Evolutionary conservation across 2,797 vertebrate genomes (phyloP), one percentile per base, ranked within the genome.

Genomic region (Myripristis murdjan): DNA sequence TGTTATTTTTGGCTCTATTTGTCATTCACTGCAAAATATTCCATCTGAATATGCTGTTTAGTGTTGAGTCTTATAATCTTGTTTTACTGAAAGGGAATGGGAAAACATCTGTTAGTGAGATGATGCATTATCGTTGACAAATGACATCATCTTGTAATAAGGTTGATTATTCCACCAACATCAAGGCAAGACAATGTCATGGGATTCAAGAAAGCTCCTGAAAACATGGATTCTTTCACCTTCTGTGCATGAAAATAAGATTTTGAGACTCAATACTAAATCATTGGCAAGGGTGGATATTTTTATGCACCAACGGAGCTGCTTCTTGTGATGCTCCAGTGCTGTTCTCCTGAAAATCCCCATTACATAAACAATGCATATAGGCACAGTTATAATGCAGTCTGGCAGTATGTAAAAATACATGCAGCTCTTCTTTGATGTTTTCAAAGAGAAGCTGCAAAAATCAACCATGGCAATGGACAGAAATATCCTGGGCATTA

Each of bases 401-500:
- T 44, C 18, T 73, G 28, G 28, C 57, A 18, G 20, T 12, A 23
- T 48, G 15, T 12, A 48, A 35, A 70, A 11, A 16, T n/a, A 20
- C 4, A 15, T 39, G 33, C 28, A 43, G 37, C 39, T 41, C 53
- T 33, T 5, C 54, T 60, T 51, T 49, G 41, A 76, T 77, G 73
- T 75, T 67, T 77, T 60, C 16, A 59, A n/a, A 47, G 35, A 41
- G 37, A 63, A 66, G 26, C 65, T n/a, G 4, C 12, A 77, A 51
- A 75, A 49, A 74, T 77, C 59, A 81, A 68, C 59, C 10, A 53
- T 1, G 20, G 39, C 60, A 51, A 41, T 16, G 55, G 70, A 79
- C 79, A 59, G 33, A 85, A 87, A 85, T 75, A 86, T 54, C 73
- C 39, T 0, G 31, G 48, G 69, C 71, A 72, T 77, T 74, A 64